Base-by-base conservation (phyloP, 1,140 invertebrate genomes). In the Sminthurides bifidus region DNA sequence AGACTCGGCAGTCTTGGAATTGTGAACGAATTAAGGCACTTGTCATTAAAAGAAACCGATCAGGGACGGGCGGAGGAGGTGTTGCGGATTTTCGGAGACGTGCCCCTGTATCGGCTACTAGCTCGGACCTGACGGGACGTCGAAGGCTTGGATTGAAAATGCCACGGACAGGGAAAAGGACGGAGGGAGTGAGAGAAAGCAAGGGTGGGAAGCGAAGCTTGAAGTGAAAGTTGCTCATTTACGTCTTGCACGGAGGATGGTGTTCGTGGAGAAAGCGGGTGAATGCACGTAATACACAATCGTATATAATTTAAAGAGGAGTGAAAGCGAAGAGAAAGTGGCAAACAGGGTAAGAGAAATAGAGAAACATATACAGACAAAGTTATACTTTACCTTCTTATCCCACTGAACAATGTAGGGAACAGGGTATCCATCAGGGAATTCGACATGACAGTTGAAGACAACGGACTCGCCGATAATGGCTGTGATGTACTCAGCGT, bases 401-500 rank as follows among this genome's bases (percentile, higher is more conserved):
- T 92, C 86, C 91, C 91, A 95, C 79, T 93, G 89, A 71, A 93
- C 83, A 75, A 93, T 88, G 77, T 93, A 93, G 73, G 90, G 88
- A 74, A 92, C 87, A 68, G 87, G 85, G 73, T 90, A 84, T 74
- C 87, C 85, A 72, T 87, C 86, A 64, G 90, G 90, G 75, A 91
- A 93, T 73, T 92, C 87, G 74, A 95, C 87, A 74, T 88, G 86
- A 76, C 91, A 95, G 75, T 92, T 92, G 78, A 95, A 88, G 69
- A 93, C 85, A 72, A 93, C 89, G 67, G 86, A 90, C 75, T 93
- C 89, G 68, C 90, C 91, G 67, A 92, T 78, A 73, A 92, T 92
- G 60, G 90, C 90, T 68, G 89, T 92, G 78, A 92, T 90, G 77
- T 91, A 87, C 67, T 91, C 85, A 67, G 88, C 88, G 82, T 92